A percentile compares a stretch with the other conserved stretches of the same genome.
Conservation (phyloP, 2,888 invertebrate genomes). For the Labia minor region DNA sequence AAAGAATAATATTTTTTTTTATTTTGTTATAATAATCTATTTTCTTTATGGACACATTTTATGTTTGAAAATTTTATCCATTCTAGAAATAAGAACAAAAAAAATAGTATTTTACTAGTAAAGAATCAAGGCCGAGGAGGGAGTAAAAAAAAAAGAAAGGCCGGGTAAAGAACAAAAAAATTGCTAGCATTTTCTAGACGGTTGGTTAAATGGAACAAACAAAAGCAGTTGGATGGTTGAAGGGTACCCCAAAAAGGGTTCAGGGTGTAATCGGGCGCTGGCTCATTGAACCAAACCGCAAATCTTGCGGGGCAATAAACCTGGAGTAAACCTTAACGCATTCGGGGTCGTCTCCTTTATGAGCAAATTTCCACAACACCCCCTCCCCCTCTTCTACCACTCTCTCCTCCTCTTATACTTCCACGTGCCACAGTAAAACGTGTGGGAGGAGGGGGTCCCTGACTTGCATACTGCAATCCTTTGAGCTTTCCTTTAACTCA, state of each 20-base stretch:
- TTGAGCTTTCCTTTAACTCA: no score
- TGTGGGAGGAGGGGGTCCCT: no score
- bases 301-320: constrained; percentile 13
- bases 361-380: not conserved
- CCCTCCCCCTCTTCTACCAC: no score
- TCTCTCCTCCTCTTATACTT: no score
- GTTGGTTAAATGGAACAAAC: constrained; percentile 13
- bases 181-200: not conserved
- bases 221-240: not conserved
- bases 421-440: no score
- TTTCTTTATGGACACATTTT: not conserved
- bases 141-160: not conserved
- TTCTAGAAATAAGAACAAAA: not conserved
- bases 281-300: constrained; percentile 4
- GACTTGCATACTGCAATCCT: no score
- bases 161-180: not conserved
- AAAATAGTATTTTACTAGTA: not conserved
- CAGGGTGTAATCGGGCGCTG: not conserved
- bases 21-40: not conserved
- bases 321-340: constrained; percentile 13
- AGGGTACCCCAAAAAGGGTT: not conserved
- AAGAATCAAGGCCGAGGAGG: not conserved
- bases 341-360: constrained; percentile 7
- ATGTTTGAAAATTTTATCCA: not conserved
- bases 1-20: no score